Evolutionary conservation across 2,888 invertebrate species (phyloP), one percentile per base, ranked within the genome.

Genomic region (Pachliopta kotzebuea): DNA sequence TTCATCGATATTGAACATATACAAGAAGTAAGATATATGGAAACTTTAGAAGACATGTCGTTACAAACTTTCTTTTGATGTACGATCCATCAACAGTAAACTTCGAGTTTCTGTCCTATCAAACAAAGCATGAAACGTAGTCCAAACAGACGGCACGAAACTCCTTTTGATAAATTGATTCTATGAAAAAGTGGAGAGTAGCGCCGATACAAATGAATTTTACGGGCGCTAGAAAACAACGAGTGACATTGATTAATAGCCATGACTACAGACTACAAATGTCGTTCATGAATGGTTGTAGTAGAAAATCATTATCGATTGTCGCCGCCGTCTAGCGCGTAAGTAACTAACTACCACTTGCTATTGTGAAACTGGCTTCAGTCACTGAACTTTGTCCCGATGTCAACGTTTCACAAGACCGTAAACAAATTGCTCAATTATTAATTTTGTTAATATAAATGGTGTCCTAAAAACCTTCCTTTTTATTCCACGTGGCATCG

Each of bases 181-280:
- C 62, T 56, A 63, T 56, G 63, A 63, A 67, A 66, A 69, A 59
- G 56, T 59, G 60, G 67, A 68, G 68, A 70, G 67, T 70, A 68
- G 50, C 53, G 57, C 62, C 68, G 69, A 74, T 77, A 74, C 73
- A 74, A 80, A 80, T 75, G 76, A 72, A 70, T 68, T 60, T 58
- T 57, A 62, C 45, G 55, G 42, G 58, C 61, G 58, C 37, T 56
- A 59, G 63, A 73, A 71, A 79, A 76, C 74, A 73, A 71, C 74
- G 74, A 73, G 70, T 77, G 79, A 76, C 81, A 78, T 76, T 83
- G 82, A 85, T 79, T 77, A 77, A 84, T 84, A 60, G 78, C 56
- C 63, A 58, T 53, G 61, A 54, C 57, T 56, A 61, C 68, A 69
- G 64, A 68, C 62, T 67, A 53, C 67, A 72, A 72, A 74, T 76